Conservation (phyloP, 2,888 invertebrate species). For the Sacculina carcini region DNA sequence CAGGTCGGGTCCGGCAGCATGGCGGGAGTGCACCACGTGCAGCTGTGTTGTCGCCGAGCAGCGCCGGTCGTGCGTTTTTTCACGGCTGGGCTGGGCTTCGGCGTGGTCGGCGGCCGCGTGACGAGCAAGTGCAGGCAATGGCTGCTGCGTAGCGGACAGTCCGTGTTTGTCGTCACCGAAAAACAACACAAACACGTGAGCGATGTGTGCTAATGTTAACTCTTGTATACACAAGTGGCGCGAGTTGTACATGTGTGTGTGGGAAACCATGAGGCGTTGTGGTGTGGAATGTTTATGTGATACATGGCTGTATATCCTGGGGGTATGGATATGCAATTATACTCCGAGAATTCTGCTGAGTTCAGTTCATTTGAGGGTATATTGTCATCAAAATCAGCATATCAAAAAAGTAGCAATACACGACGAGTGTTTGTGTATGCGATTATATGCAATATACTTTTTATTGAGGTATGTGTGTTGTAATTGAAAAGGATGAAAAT, state of each 20-base stretch:
- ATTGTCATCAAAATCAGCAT: too few relatives aligned
- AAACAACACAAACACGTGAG: background rate
- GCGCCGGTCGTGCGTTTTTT: constrained; percentile 2
- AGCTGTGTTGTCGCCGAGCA: constrained; percentile 9
- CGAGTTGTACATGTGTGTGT: background rate
- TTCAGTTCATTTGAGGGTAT: too few relatives aligned
- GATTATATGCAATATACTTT: too few relatives aligned
- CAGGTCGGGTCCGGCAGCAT: too few relatives aligned
- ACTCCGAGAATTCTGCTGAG: too few relatives aligned
- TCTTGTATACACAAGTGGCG: too few relatives aligned
- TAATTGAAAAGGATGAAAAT: too few relatives aligned
- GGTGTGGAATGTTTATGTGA: background rate
- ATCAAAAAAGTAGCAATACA: too few relatives aligned
- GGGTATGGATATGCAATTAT: too few relatives aligned
- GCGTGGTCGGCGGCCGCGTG: constrained; percentile 3
- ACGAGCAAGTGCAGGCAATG: constrained; percentile 7
- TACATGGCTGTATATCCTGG: background rate
- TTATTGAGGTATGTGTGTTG: too few relatives aligned
- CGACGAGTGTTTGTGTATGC: too few relatives aligned
- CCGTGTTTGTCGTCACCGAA: constrained; percentile 10
- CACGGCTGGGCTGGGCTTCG: constrained; percentile 9
- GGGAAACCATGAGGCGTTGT: background rate
- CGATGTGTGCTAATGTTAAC: too few relatives aligned
- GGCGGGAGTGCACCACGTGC: constrained; percentile 12
- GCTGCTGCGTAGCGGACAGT: constrained; percentile 8